Evolutionary conservation across 2,888 invertebrate genomes (phyloP), one percentile per base, ranked within the genome.

Genomic region (Trissoscelio sp.): DNA sequence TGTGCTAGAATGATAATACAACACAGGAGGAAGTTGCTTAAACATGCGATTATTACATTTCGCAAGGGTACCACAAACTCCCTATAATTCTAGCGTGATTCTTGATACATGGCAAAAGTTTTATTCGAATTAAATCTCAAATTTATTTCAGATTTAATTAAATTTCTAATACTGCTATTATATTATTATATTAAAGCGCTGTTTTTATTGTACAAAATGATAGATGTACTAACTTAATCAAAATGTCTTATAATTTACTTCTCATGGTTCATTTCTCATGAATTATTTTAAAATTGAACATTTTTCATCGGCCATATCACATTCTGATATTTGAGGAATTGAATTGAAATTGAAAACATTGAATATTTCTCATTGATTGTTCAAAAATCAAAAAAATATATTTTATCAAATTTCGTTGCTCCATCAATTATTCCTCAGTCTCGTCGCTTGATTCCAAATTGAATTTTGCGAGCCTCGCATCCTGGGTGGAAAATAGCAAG

Each of bases 391-490:
- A 31, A 31, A 6, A 9, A 7, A 9, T 0, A 31, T 7, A 1
- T 31, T 31, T 31, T 31, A 31, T 31, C n/a, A n/a, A 31, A 31
- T 31, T 31, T 31, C 7, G 31, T 31, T 31, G 31, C 31, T 7
- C 12, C 14, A 6, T 14, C 39, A 14, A 14, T 53, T 53, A 53
- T 42, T 67, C 28, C 42, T 53, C 39, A 14, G 11, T 16, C 53
- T 53, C 24, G 42, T 42, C 39, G 14, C 39, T 42, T 42, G 39
- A 42, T 14, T 11, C 14, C 14, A 44, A 69, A 69, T 69, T 42
- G 69, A 55, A 69, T 69, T 69, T n/a, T n/a, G n/a, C n/a, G n/a
- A n/a, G n/a, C n/a, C n/a, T 69, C 55, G 24, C 24, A 16, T 9
- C 4, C 31, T 44, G n/a, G 44, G 57, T 46, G 57, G 57, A 69